phyloP scores from a whole-genome alignment of 2,113 vertebrate genomes.

The Aramus guarauna region DNA sequence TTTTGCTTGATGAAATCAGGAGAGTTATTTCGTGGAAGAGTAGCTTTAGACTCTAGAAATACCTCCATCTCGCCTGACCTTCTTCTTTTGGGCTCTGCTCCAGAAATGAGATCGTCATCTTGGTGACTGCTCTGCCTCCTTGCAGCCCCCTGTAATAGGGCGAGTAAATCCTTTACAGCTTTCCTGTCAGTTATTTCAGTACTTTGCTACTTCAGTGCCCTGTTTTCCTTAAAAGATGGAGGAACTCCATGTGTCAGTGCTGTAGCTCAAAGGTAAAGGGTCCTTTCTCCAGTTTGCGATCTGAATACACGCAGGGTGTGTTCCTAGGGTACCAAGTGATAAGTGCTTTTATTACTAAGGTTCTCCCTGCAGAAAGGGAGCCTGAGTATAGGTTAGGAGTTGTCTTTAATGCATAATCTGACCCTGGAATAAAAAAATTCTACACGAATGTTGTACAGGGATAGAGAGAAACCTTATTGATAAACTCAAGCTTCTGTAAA shows the following conservation, averaged over 20 bases:
- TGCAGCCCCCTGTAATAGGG: not conserved
- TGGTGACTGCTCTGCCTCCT: not conserved
- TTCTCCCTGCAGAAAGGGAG: conserved; percentile 38
- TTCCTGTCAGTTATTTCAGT: not conserved
- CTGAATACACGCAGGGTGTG: not conserved
- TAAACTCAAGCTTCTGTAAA: not conserved
- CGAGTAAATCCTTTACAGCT: not conserved
- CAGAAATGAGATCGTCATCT: not conserved
- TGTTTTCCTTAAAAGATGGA: not conserved
- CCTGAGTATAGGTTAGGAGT: not conserved
- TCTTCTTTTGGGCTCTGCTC: not conserved
- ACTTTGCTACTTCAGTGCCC: not conserved
- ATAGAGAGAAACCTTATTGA: not conserved
- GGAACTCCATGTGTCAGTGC: not conserved
- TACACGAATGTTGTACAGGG: not conserved
- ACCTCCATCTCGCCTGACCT: not conserved
- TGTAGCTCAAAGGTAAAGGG: not conserved
- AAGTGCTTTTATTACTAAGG: conserved; percentile 39
- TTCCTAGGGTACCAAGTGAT: conserved; percentile 45
- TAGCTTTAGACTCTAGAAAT: not conserved
- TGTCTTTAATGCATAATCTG: not conserved
- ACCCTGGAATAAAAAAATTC: not conserved
- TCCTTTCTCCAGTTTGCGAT: not conserved
- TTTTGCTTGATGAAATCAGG: not conserved
- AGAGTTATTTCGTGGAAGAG: not conserved